Percentiles rank a stretch among this genome's conserved stretches.
These are phyloP conservation scores for Catostomus latipinnis DNA, from an alignment of 2,797 vertebrate species.

Conservation along the genomic window DNA sequence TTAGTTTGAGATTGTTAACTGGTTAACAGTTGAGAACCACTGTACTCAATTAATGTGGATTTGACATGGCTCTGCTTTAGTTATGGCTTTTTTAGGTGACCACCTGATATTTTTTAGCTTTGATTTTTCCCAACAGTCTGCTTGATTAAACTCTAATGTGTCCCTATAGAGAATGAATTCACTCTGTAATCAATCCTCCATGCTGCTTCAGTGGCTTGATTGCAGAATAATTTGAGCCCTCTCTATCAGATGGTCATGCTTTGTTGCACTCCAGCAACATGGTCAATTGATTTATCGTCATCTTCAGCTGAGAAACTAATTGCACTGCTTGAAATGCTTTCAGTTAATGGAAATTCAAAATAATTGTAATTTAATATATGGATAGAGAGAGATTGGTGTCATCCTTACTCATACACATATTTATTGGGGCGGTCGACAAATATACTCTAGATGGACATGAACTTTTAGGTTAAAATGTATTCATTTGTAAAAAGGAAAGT, in stretches of 20 bases:
- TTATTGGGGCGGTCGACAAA: too few species aligned
- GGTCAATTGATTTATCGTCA: constrained; percentile 43
- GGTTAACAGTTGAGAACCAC: neutral
- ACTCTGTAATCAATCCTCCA: constrained; percentile 51
- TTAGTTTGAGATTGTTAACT: too few species aligned
- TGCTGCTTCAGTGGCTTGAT: constrained; percentile 34
- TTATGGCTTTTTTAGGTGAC: constrained; percentile 15
- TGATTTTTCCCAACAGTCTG: constrained; percentile 59
- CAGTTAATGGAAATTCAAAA: constrained; percentile 44
- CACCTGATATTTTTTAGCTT: constrained; percentile 76
- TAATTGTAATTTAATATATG: constrained; percentile 20
- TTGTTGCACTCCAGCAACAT: constrained; percentile 44
- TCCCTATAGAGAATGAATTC: constrained; percentile 55
- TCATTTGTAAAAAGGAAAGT: too few species aligned
- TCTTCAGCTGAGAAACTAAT: constrained; percentile 51
- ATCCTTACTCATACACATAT: neutral
- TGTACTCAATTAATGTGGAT: constrained; percentile 32
- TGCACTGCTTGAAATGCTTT: constrained; percentile 34
- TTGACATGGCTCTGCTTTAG: constrained; percentile 7
- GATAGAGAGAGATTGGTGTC: neutral
- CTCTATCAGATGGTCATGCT: constrained; percentile 36
- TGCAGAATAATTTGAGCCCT: constrained; percentile 35
- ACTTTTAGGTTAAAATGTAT: too few species aligned
- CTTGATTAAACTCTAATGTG: constrained; percentile 53
- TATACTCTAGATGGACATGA: too few species aligned